Conservation (phyloP, 2,113 vertebrate species). For the Dascyllus trimaculatus region DNA sequence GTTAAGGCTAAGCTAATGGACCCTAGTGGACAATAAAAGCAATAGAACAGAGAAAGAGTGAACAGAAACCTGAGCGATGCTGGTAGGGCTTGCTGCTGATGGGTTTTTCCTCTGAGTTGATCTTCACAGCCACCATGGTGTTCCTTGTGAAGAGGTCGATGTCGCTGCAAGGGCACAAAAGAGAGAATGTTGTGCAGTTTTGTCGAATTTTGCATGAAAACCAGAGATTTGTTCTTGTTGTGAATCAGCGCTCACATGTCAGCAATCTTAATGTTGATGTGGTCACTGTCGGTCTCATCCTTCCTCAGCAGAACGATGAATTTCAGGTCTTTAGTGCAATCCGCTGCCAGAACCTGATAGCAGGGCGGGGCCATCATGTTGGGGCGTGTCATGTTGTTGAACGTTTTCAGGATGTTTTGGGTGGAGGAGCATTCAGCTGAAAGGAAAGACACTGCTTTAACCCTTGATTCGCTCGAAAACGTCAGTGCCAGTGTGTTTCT, state of each 20-base stretch:
- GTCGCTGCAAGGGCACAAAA: constrained; percentile 59
- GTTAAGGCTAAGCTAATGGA: too few species aligned
- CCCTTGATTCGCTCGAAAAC: neutral
- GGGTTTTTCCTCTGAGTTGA: constrained; percentile 76
- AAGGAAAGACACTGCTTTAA: neutral
- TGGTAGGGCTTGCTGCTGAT: constrained; percentile 70
- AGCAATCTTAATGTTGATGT: constrained; percentile 83
- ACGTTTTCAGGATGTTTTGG: constrained; percentile 79
- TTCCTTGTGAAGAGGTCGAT: constrained; percentile 64
- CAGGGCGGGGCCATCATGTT: constrained; percentile 84
- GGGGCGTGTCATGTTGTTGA: constrained; percentile 81
- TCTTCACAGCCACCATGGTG: constrained; percentile 55
- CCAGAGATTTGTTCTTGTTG: neutral
- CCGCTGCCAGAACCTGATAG: constrained; percentile 86
- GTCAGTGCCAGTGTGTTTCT: neutral
- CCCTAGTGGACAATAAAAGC: too few species aligned
- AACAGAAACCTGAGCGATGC: constrained; percentile 68
- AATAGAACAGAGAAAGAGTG: neutral
- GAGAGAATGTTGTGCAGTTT: neutral
- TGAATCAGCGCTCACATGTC: constrained; percentile 81
- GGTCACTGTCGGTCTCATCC: constrained; percentile 64
- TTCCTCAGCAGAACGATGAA: constrained; percentile 87
- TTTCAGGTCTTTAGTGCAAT: constrained; percentile 86
- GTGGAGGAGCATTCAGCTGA: constrained; percentile 71
- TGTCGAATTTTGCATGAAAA: neutral